Evolutionary conservation across 2,797 vertebrate genomes (phyloP).

Genomic region (Poecilia gillii): DNA sequence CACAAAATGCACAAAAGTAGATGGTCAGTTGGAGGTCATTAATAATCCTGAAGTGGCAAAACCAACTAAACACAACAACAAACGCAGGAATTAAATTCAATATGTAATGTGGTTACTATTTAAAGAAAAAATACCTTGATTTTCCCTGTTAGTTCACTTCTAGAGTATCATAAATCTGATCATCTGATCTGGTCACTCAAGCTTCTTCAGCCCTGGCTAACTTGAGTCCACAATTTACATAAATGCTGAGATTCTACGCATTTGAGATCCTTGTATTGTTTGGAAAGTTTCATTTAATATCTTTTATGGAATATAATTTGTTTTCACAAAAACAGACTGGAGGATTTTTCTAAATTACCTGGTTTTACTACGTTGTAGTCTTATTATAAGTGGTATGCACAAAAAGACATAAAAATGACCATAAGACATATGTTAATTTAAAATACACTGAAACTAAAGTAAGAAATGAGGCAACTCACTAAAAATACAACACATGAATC

Average conservation of each 20-base stretch:
- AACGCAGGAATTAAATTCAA: background rate
- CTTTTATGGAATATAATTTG: background rate
- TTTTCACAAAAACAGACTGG: background rate
- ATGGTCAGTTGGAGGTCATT: background rate
- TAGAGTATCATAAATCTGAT: background rate
- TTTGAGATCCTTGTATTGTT: background rate
- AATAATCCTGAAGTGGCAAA: background rate
- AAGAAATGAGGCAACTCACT: background rate
- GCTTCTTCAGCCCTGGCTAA: background rate
- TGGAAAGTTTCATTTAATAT: background rate
- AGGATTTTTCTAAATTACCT: background rate
- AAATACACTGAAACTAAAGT: background rate
- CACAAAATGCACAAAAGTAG: background rate
- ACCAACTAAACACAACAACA: background rate
- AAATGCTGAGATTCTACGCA: background rate
- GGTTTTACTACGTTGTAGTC: background rate
- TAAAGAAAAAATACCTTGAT: background rate
- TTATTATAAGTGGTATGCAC: background rate
- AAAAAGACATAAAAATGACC: background rate
- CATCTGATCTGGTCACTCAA: background rate
- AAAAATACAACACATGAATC: background rate
- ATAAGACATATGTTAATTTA: background rate
- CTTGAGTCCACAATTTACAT: background rate
- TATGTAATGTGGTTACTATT: background rate
- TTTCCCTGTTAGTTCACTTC: background rate